Conservation (phyloP, 2,113 vertebrate species). For the Mastomys natalensis region DNA sequence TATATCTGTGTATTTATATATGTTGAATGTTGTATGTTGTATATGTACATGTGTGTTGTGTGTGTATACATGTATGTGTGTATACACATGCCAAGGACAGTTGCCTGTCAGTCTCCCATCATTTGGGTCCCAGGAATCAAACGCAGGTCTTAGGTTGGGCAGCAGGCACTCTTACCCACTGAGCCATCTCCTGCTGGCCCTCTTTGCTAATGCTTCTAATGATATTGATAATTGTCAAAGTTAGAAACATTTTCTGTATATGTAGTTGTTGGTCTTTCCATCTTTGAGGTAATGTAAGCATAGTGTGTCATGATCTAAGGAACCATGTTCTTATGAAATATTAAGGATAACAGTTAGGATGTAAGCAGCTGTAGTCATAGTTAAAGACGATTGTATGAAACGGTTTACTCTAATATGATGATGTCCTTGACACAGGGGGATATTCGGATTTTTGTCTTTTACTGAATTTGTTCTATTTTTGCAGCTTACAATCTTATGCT, state of each 20-base stretch:
- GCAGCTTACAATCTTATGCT: background rate
- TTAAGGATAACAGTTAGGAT: conserved; percentile 12
- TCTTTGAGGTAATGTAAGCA: background rate
- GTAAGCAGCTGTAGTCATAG: conserved; percentile 1
- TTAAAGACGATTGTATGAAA: background rate
- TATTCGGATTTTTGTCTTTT: background rate
- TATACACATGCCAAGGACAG: background rate
- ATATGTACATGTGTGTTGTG: background rate
- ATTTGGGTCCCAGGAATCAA: background rate
- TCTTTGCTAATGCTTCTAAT: background rate
- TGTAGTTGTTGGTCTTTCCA: background rate
- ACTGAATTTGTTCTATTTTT: background rate
- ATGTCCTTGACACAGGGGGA: background rate
- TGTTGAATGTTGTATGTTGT: background rate
- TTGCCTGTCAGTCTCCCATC: background rate
- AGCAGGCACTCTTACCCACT: no score
- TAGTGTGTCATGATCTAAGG: background rate
- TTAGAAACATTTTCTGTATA: background rate
- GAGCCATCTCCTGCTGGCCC: background rate
- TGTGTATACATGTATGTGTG: background rate
- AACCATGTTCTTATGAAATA: background rate
- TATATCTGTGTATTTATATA: background rate
- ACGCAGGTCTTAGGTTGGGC: background rate
- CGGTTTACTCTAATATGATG: background rate
- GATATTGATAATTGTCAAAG: background rate